Base-by-base conservation (phyloP, 2,888 invertebrate species). In the Stenotaenia linearis region DNA sequence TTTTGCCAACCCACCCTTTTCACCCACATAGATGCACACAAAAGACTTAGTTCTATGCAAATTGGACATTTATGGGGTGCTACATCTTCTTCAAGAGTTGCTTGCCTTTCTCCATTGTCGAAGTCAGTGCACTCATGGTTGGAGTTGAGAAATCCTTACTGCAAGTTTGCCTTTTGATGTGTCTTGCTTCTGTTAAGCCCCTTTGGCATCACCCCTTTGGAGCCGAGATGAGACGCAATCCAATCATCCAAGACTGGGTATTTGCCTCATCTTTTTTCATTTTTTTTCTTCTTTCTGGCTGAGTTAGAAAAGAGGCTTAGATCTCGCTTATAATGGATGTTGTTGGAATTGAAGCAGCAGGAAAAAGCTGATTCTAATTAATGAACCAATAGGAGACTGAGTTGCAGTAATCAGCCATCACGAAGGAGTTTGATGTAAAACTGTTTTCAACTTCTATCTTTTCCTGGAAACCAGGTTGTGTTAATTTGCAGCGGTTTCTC, bases 401-500 rank as follows among this genome's bases (percentile, higher is more conserved):
- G 45, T 45, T 45, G 61, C 10, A 23, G 10, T 28, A 69, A 28
- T 69, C 25, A 28, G 25, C 28, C 25, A n/a, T n/a, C n/a, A n/a
- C n/a, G 18, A 4, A 23, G 61, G 61, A 23, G 23, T 6, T 69
- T 69, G 69, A 28, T 28, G 69, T 28, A 69, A 69, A 69, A 28
- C n/a, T 69, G 28, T 69, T 69, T 69, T 69, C 69, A 69, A 69
- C 69, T 18, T 45, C 12, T 6, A 7, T 61, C 61, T 10, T 61
- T 12, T 28, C 9, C 69, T 69, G 25, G 23, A 69, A 28, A 28
- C 18, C 69, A 69, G 10, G 23, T 69, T 10, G 12, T 25, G 69
- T 69, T 69, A 69, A 69, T 69, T 69, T 69, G 69, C 69, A 69
- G 69, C 69, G 69, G 69, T 69, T 69, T 69, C 69, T 69, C 69